These are phyloP conservation scores for Odontamblyopus rebecca DNA, from an alignment of 2,797 vertebrate species.

Conservation along the genomic window DNA sequence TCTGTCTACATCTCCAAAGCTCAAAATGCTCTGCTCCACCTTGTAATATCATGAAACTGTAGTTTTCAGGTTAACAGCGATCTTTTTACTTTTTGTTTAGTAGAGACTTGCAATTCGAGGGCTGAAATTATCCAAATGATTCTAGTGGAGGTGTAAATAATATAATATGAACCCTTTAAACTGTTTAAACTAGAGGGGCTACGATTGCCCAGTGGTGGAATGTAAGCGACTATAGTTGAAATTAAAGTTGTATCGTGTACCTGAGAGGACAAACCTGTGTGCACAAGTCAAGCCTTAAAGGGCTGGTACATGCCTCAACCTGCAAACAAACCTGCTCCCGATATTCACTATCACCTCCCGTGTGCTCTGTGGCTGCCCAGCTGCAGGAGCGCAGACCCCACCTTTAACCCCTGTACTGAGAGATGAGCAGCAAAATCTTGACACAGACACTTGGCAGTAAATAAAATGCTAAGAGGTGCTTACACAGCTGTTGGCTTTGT, in stretches of 20 bases:
- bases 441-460: constrained; percentile 15
- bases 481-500: constrained; percentile 50
- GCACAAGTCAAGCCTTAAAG: constrained; percentile 46
- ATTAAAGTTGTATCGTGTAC: background rate
- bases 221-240: constrained; percentile 18
- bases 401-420: constrained; percentile 10
- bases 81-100: too few species aligned
- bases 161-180: too few species aligned
- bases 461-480: constrained; percentile 17
- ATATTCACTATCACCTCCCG: constrained; percentile 50
- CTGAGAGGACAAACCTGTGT: constrained; percentile 45
- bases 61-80: too few species aligned
- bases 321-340: constrained; percentile 50
- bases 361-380: background rate
- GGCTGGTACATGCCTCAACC: constrained; percentile 40
- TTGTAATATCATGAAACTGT: too few species aligned
- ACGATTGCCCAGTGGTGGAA: constrained; percentile 4
- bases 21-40: too few species aligned
- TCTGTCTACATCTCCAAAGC: too few species aligned
- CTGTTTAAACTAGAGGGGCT: background rate
- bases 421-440: constrained; percentile 8
- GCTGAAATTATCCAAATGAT: too few species aligned
- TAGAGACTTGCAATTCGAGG: too few species aligned
- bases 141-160: too few species aligned
- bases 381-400: background rate